Base-by-base conservation (phyloP, 2,888 invertebrate species). In the Agrotis ipsilon region DNA sequence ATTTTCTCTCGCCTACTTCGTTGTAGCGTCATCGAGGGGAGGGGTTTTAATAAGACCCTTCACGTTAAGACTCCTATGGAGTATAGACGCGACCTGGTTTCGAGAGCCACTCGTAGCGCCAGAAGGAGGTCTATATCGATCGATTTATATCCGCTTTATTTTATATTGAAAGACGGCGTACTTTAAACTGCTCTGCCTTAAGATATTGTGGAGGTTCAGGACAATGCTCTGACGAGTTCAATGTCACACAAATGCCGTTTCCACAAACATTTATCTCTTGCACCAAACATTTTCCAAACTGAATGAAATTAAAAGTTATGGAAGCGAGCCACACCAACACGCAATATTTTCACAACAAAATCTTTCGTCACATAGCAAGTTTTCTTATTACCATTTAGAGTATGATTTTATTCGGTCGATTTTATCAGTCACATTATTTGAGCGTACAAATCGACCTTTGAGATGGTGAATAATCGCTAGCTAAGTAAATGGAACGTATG, bases 41-140 rank as follows among this genome's bases (percentile, higher is more conserved):
- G 81, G 73, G 72, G 70, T 86, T 87, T 85, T 86, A 88, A 88
- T 85, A 87, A 86, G 84, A 77, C 86, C 68, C 87, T 87, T 60
- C 72, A 70, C 68, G 74, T 80, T 72, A 72, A 82, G 82, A 79
- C 70, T 82, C 81, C 80, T 81, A 61, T 75, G 64, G 78, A 39
- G 39, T 39, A 39, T 39, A 39, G 39, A 77, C 74, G 79, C 83
- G 86, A 79, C 80, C 86, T 81, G 84, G 72, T 69, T 83, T 81
- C 77, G 64, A 89, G 86, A 66, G 86, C 72, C 83, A 67, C 88
- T 90, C 71, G 67, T 69, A 79, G 66, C 73, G 63, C 32, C 73
- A 75, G 76, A 80, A 82, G 84, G 81, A 79, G 75, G 80, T 81
- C 68, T 80, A 72, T 80, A 74, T 74, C 66, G 62, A 80, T 77